Evolutionary conservation across 2,113 vertebrate genomes (phyloP), one percentile per base, ranked within the genome.

Genomic region (Myrmecobius fasciatus): DNA sequence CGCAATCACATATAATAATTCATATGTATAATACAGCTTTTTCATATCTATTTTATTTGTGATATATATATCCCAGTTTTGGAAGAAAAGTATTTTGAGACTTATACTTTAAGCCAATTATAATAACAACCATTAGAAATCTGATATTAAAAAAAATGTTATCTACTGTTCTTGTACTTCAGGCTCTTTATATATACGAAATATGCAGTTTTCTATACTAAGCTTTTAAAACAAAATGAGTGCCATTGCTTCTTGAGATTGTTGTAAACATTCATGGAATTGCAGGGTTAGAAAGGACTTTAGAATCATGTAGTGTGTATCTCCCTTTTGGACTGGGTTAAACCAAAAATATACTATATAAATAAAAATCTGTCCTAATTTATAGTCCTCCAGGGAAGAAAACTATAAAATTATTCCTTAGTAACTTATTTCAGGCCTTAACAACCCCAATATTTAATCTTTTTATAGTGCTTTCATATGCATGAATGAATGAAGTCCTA

Each of bases 391-490:
- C 26, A 49, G 26, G 90, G 90, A 56, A 91, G 90, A 89, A n/a
- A 31, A 89, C 51, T 60, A 52, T 90, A 25, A 89, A 93, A 56
- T 10, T 10, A 26, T 54, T 4, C 43, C 25, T 75, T 36, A 2
- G 1, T 95, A 94, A 94, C 48, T 93, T 31, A 60, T 88, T 52
- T 28, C 22, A 92, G 0, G 91, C 91, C 52, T 94, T 92, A 94
- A 53, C 54, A 96, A 51, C 49, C 8, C 54, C 60, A 24, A 67
- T 14, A 91, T 43, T 91, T 95, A 94, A 96, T 88, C 49, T 94
- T 94, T 95, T 94, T 53, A 96, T 94, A 48, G 46, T 25, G 14
- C 46, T 93, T 97, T 96, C 67, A 92, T n/a, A n/a, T 91, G 67
- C 88, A 90, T 92, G n/a, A 26, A 83, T 94, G 93, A 96, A 96